Conservation (phyloP, 30 jellyfish, hydroid and myxozoan genomes). For the Mastigias papua region DNA sequence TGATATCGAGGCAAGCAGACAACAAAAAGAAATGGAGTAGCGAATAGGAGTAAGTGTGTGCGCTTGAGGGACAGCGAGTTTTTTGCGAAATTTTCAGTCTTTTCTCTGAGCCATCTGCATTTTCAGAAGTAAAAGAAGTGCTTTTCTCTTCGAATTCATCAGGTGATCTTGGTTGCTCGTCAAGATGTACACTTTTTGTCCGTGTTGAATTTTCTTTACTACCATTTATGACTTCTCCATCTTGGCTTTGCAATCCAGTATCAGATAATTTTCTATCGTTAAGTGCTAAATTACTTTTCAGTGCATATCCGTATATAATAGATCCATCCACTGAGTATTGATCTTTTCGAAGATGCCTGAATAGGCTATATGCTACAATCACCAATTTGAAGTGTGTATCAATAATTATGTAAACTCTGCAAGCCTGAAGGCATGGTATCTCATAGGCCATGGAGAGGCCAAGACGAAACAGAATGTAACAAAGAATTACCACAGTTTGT, state of each 20-base stretch:
- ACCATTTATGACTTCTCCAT: too few relatives aligned
- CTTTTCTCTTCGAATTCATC: too few relatives aligned
- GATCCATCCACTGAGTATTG: constrained; percentile 12
- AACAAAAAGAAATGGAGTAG: constrained; percentile 23
- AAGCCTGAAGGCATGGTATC: neutral
- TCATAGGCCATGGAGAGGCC: constrained; percentile 30
- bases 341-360: neutral
- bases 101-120: neutral
- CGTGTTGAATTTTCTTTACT: too few relatives aligned
- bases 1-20: constrained; percentile 45
- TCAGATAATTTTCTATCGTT: neutral
- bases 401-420: neutral
- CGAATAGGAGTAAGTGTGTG: constrained; percentile 21
- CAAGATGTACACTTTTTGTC: too few relatives aligned
- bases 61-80: constrained; percentile 13
- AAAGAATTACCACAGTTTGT: constrained; percentile 4
- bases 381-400: constrained; percentile 1
- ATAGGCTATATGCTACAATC: constrained; percentile 4
- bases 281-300: neutral
- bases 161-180: too few relatives aligned
- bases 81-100: neutral
- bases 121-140: neutral
- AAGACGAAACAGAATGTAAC: constrained; percentile 33
- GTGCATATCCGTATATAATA: constrained; percentile 19
- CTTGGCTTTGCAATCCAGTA: neutral